These are phyloP conservation scores for Halisarca cf. caerulea DNA, from an alignment of 37 sponge, comb jelly and placozoan genomes.

Conservation along the genomic window DNA sequence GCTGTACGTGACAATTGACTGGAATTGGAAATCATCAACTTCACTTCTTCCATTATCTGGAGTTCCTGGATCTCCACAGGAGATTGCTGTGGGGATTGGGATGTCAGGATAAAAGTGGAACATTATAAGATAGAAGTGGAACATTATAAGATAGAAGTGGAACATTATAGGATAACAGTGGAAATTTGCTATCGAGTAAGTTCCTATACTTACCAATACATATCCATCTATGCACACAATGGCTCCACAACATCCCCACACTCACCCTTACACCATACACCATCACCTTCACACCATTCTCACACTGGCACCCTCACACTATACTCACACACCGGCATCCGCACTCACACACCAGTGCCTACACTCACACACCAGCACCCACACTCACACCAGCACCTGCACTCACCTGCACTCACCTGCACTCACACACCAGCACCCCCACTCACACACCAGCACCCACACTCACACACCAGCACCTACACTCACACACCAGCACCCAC, in stretches of 20 bases:
- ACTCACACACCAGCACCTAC: not conserved
- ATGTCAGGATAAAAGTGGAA: too few relatives aligned
- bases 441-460: not conserved
- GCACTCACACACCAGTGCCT: not conserved
- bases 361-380: not conserved
- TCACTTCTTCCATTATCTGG: constrained; percentile 26
- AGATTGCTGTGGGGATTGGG: not conserved
- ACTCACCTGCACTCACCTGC: not conserved
- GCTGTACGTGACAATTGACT: constrained; percentile 9
- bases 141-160: not conserved
- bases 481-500: not conserved
- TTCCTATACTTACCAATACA: not conserved
- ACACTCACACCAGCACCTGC: not conserved
- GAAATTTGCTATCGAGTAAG: not conserved
- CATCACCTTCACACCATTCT: not conserved
- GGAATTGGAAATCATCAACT: not conserved
- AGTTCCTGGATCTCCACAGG: constrained; percentile 41
- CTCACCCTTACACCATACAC: not conserved
- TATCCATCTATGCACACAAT: not conserved
- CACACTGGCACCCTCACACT: not conserved
- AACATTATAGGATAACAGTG: not conserved
- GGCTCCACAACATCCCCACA: not conserved
- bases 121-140: not conserved
- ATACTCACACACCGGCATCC: not conserved
- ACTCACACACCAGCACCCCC: not conserved